Evolutionary conservation across 2,797 vertebrate genomes (phyloP).

Genomic region (Sebastes hubbsi): DNA sequence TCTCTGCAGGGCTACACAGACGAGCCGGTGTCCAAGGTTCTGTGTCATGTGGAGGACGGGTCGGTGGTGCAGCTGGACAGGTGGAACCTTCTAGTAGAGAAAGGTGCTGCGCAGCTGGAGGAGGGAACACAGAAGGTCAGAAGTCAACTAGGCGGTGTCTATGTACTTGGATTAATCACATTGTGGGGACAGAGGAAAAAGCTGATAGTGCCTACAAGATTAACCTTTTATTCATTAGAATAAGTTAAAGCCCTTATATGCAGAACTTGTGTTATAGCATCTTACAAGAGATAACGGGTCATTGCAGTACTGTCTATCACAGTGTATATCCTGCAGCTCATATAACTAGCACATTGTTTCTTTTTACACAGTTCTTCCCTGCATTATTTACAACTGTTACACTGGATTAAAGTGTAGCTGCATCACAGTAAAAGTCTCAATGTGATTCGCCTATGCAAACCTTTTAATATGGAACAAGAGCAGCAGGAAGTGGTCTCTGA

Average conservation of each 20-base stretch:
- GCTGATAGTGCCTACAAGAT: background rate
- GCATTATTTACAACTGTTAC: background rate
- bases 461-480: too few species aligned
- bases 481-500: too few species aligned
- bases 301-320: background rate
- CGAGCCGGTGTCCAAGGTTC: constrained; percentile 96
- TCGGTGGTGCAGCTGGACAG: constrained; percentile 96
- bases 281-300: background rate
- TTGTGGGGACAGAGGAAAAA: background rate
- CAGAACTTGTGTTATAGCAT: background rate
- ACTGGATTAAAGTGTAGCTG: background rate
- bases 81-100: constrained; percentile 96
- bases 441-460: too few species aligned
- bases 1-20: constrained; percentile 92
- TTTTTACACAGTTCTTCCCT: background rate
- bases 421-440: too few species aligned
- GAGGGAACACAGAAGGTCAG: constrained; percentile 94
- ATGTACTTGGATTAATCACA: too few species aligned
- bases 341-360: background rate
- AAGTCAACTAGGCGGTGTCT: constrained; percentile 77
- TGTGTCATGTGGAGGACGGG: constrained; percentile 98
- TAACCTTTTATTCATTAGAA: background rate
- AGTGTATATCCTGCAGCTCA: background rate
- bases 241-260: background rate
- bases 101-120: constrained; percentile 87